Conservation (phyloP, 1,140 invertebrate species). For the Phortica variegata region DNA sequence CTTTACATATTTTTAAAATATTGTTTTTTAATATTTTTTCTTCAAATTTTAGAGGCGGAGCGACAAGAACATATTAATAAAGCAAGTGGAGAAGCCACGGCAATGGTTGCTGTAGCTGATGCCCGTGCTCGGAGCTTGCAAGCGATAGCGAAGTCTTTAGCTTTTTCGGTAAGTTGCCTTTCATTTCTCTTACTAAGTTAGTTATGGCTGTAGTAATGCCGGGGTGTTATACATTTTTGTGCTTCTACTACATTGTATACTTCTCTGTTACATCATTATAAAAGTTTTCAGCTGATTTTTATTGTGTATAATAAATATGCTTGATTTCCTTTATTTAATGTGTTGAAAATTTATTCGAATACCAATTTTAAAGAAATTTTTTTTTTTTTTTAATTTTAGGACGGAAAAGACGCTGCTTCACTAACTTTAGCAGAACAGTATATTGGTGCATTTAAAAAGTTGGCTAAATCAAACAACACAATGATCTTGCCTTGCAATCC, state of each 20-base stretch:
- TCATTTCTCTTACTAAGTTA: neutral
- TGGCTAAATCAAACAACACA: conserved; percentile 93
- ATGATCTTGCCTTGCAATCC: conserved; percentile 90
- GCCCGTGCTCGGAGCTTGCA: conserved; percentile 79
- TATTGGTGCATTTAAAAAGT: conserved; percentile 86
- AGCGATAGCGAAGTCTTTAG: conserved; percentile 71
- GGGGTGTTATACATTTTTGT: conserved; percentile 5
- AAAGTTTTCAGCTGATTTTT: neutral
- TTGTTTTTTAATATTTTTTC: neutral
- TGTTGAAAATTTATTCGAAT: neutral
- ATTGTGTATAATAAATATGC: neutral
- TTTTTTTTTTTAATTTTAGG: conserved; percentile 57
- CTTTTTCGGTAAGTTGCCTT: conserved; percentile 1
- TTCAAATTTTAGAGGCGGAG: conserved; percentile 69
- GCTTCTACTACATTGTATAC: too few relatives aligned
- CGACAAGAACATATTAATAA: conserved; percentile 86
- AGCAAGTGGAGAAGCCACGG: conserved; percentile 83
- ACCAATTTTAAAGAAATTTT: neutral
- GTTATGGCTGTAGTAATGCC: neutral
- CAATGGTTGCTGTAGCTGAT: conserved; percentile 80
- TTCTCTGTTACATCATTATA: too few relatives aligned
- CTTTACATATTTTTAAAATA: too few relatives aligned
- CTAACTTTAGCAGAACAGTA: conserved; percentile 95
- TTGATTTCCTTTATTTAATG: neutral
- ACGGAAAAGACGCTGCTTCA: conserved; percentile 84